These are phyloP conservation scores for Agrotis segetum DNA, from an alignment of 2,888 invertebrate species.

Conservation along the genomic window DNA sequence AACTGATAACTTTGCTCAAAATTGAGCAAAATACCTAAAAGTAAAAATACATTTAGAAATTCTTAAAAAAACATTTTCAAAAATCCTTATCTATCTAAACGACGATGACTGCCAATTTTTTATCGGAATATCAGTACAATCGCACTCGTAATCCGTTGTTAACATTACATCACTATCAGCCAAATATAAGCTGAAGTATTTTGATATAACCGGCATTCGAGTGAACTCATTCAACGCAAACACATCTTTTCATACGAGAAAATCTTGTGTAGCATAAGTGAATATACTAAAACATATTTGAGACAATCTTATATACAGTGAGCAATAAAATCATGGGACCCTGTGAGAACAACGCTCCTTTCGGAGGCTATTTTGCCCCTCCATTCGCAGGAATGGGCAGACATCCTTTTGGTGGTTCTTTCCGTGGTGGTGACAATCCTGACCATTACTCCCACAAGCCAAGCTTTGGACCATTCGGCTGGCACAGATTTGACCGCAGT, in stretches of 20 bases:
- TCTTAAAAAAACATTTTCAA: neutral
- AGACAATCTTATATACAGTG: neutral
- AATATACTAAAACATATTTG: neutral
- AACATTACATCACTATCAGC: slow-evolving; percentile 26
- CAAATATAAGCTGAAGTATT: slow-evolving; percentile 12
- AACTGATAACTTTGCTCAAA: no score
- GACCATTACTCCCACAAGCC: slow-evolving; percentile 1
- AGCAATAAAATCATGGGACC: slow-evolving; percentile 15
- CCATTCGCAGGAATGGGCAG: slow-evolving; percentile 39
- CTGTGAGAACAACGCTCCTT: slow-evolving; percentile 7
- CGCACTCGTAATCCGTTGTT: slow-evolving; percentile 10
- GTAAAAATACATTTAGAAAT: neutral
- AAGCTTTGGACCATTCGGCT: slow-evolving; percentile 1
- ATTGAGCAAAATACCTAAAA: no score
- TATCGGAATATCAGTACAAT: slow-evolving; percentile 17
- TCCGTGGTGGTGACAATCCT: slow-evolving; percentile 3
- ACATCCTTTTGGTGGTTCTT: slow-evolving; percentile 14
- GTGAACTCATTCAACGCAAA: slow-evolving; percentile 16
- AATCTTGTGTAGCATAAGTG: neutral
- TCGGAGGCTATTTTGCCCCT: slow-evolving; percentile 11
- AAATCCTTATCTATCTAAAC: neutral
- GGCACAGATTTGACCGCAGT: neutral
- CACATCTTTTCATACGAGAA: neutral
- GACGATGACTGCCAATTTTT: neutral
- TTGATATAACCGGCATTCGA: slow-evolving; percentile 26